phyloP scores from a whole-genome alignment of 2,888 invertebrate genomes.

The Agonopterix alstromeriana region DNA sequence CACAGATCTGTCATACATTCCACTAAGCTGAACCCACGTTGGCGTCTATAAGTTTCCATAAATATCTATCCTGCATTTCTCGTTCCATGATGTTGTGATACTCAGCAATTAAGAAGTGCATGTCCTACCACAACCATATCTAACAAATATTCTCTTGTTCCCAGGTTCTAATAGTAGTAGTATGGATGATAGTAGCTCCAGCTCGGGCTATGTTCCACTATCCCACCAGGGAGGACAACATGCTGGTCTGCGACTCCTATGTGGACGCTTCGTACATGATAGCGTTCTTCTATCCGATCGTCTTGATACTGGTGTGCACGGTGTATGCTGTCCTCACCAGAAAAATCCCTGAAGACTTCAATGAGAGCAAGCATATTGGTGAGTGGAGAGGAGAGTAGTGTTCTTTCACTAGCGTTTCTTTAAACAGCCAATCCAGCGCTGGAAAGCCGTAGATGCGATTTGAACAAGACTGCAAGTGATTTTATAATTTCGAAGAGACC shows the following conservation, averaged over 20 bases:
- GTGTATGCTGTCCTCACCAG: conserved; percentile 96
- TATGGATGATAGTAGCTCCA: conserved; percentile 95
- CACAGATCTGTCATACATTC: too few species aligned
- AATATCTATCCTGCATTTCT: too few species aligned
- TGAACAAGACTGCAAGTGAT: too few species aligned
- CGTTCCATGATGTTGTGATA: too few species aligned
- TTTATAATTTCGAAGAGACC: too few species aligned
- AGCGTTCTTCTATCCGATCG: conserved; percentile 94
- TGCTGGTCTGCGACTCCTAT: conserved; percentile 94
- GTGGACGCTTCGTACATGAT: conserved; percentile 96
- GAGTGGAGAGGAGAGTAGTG: conserved; percentile 29
- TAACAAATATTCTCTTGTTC: background rate
- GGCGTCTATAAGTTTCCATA: too few species aligned
- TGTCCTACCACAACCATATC: too few species aligned
- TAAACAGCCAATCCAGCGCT: too few species aligned
- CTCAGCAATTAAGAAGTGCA: too few species aligned
- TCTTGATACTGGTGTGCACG: conserved; percentile 94
- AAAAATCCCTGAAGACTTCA: conserved; percentile 99
- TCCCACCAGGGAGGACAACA: conserved; percentile 93
- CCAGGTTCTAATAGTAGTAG: conserved; percentile 90
- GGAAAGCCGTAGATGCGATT: too few species aligned
- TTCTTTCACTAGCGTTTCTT: too few species aligned
- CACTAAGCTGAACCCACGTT: too few species aligned
- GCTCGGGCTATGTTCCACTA: conserved; percentile 93
- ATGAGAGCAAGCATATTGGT: conserved; percentile 98